phyloP scores from a whole-genome alignment of 2,888 invertebrate species.

The Pristionchus exspectatus region DNA sequence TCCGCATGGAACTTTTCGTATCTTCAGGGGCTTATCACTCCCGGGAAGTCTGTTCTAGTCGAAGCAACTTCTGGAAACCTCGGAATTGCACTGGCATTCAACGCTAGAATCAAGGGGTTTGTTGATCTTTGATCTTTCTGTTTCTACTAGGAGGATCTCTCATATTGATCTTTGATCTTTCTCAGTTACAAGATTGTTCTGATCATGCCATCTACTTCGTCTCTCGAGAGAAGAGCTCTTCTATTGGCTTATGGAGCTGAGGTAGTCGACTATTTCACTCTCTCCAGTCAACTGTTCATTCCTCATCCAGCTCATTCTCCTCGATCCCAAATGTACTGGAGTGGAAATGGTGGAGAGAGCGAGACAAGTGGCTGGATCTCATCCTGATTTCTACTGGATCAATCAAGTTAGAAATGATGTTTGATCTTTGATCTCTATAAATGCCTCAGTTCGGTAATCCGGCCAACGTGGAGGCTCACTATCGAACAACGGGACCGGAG shows the following conservation, averaged over 20 bases:
- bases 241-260: slow-evolving; percentile 69
- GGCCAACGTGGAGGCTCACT: slow-evolving; percentile 74
- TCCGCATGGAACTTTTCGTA: not conserved
- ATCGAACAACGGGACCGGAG: slow-evolving; percentile 76
- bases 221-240: slow-evolving; percentile 65
- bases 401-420: not conserved
- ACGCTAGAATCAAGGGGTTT: slow-evolving; percentile 46
- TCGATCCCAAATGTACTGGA: slow-evolving; percentile 32
- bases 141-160: not conserved
- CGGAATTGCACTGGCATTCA: slow-evolving; percentile 76
- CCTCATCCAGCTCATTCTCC: slow-evolving; percentile 28
- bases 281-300: not conserved
- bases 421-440: not conserved
- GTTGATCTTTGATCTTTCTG: slow-evolving; percentile 31
- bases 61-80: slow-evolving; percentile 77
- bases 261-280: slow-evolving; percentile 5
- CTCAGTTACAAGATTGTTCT: slow-evolving; percentile 69
- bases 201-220: slow-evolving; percentile 70
- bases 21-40: slow-evolving; percentile 62
- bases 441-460: slow-evolving; percentile 72
- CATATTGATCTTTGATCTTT: slow-evolving; percentile 13
- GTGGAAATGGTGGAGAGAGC: slow-evolving; percentile 10
- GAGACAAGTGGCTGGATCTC: not conserved
- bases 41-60: slow-evolving; percentile 71
- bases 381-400: slow-evolving; percentile 53